These are phyloP conservation scores for Hyles lineata DNA, from an alignment of 2,888 invertebrate genomes.

Conservation along the genomic window DNA sequence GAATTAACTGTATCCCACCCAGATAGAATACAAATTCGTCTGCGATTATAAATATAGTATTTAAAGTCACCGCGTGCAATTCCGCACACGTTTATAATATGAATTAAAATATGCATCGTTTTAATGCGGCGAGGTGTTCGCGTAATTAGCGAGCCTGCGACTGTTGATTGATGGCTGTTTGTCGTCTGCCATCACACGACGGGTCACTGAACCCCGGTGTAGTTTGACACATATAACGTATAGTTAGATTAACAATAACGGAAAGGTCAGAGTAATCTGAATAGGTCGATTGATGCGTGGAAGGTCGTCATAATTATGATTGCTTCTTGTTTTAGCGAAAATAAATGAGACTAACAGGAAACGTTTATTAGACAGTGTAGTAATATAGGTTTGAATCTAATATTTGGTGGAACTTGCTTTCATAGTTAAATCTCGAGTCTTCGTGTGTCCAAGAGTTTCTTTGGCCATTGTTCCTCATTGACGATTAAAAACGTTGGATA, in stretches of 20 bases:
- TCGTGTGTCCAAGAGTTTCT: too few relatives aligned
- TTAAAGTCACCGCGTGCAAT: slow-evolving; percentile 38
- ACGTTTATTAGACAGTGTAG: too few relatives aligned
- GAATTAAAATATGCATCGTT: slow-evolving; percentile 78
- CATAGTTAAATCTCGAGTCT: too few relatives aligned
- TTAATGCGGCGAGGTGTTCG: slow-evolving; percentile 68
- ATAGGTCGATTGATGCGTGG: too few relatives aligned
- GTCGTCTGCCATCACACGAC: slow-evolving; percentile 30
- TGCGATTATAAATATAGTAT: slow-evolving; percentile 32
- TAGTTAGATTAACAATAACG: background rate
- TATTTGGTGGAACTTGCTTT: too few relatives aligned
- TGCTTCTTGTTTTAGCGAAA: too few relatives aligned
- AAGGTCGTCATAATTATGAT: too few relatives aligned
- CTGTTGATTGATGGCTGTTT: slow-evolving; percentile 64
- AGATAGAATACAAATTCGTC: slow-evolving; percentile 48
- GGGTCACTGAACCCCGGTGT: slow-evolving; percentile 39
- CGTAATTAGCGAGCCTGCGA: slow-evolving; percentile 69
- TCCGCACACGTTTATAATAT: slow-evolving; percentile 71
- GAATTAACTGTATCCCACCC: slow-evolving; percentile 56
- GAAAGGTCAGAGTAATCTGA: too few relatives aligned
- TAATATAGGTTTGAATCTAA: too few relatives aligned
- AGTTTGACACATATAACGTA: background rate
- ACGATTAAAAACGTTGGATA: too few relatives aligned
- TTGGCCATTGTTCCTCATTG: too few relatives aligned
- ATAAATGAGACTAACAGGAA: too few relatives aligned